A percentile compares a stretch with the other conserved stretches of the same genome.
Evolutionary conservation across 2,797 vertebrate genomes (phyloP).

Genomic region (Poliocrania exsul): DNA sequence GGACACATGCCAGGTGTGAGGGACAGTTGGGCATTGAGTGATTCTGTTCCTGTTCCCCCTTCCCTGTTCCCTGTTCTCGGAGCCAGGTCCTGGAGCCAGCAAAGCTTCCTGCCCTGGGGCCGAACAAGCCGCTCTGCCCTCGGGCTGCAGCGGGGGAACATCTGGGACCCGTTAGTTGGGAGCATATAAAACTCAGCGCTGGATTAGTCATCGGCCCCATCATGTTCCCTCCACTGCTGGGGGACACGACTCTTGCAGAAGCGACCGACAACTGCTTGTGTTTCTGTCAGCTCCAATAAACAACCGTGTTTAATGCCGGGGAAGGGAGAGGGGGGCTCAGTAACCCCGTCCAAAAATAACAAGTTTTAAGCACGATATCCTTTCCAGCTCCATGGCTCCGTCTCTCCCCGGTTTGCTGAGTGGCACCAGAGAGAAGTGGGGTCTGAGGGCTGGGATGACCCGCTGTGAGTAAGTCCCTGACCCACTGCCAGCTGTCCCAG

Average conservation of each 20-base stretch:
- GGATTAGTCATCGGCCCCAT: constrained; percentile 29
- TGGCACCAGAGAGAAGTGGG: neutral
- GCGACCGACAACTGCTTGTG: constrained; percentile 30
- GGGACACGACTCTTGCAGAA: constrained; percentile 34
- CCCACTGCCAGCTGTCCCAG: neutral
- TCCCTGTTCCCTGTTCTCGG: neutral
- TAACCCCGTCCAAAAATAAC: constrained; percentile 3
- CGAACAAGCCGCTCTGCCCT: accelerated
- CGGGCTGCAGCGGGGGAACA: neutral
- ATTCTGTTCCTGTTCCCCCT: too few relatives aligned
- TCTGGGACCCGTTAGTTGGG: constrained; percentile 19
- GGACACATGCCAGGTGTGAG: accelerated
- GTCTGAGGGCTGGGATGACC: neutral
- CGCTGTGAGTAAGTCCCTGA: accelerated
- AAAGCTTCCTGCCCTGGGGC: neutral
- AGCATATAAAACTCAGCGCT: constrained; percentile 29
- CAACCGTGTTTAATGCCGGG: neutral
- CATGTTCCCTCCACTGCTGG: constrained; percentile 5
- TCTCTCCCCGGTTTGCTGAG: neutral
- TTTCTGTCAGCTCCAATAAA: constrained; percentile 59
- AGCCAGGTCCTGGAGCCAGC: accelerated
- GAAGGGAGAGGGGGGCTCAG: neutral
- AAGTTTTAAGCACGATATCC: neutral
- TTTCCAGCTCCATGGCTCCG: neutral
- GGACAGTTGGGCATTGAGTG: accelerated